These are phyloP conservation scores for Eueremaeus valkanovi DNA, from an alignment of 2,888 invertebrate species.

Conservation along the genomic window DNA sequence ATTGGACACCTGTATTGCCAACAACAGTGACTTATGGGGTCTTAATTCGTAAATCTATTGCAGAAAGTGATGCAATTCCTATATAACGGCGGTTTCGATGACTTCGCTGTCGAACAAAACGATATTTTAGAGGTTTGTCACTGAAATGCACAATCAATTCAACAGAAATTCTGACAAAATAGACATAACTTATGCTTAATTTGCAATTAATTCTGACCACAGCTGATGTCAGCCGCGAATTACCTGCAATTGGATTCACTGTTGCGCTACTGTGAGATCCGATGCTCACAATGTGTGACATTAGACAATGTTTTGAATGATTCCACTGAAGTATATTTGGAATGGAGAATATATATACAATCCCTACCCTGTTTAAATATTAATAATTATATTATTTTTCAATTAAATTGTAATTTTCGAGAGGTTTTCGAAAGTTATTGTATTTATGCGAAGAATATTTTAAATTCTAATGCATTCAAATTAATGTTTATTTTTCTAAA, in stretches of 20 bases:
- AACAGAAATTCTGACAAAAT: neutral
- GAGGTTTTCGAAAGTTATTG: no score
- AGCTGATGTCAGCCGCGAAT: constrained; percentile 80
- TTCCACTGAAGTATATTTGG: no score
- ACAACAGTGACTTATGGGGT: constrained; percentile 82
- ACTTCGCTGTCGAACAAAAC: constrained; percentile 68
- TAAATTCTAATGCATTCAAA: no score
- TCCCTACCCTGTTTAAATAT: no score
- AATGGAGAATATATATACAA: constrained; percentile 62
- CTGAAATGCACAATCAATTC: no score
- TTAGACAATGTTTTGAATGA: constrained; percentile 84
- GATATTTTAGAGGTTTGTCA: constrained; percentile 68
- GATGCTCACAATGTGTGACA: constrained; percentile 76
- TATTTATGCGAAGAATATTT: no score
- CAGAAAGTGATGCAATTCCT: constrained; percentile 89
- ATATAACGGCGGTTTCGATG: constrained; percentile 80
- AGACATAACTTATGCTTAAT: neutral
- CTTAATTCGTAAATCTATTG: no score
- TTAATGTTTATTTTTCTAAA: no score
- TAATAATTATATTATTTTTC: no score
- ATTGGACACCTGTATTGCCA: constrained; percentile 77
- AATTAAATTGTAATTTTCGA: no score
- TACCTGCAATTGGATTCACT: constrained; percentile 84
- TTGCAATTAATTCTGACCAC: neutral
- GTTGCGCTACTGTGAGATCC: constrained; percentile 75